Evolutionary conservation across 92 coral and sea anemone genomes (phyloP), one percentile per base, ranked within the genome.

Genomic region (Diadumene lineata): DNA sequence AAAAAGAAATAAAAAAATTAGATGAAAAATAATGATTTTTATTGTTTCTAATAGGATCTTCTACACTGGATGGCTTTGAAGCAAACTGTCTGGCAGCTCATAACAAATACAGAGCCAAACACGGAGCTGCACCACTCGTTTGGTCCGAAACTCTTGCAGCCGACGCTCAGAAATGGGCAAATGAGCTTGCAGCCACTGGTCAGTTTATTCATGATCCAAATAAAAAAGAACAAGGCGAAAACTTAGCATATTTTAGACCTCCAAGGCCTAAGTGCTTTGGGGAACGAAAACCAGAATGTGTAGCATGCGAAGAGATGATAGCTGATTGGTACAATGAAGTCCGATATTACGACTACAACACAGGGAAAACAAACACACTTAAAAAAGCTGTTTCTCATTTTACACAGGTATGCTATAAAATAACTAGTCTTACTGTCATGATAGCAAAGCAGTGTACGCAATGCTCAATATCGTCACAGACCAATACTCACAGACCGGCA

Each of bases 391-490:
- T 89, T 22, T 80, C 73, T 19, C 98, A 92, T 64, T 92, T 92
- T 81, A 93, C 93, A 44, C 92, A 92, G 98, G 98, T 92, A 38
- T n/a, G n/a, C n/a, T n/a, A n/a, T n/a, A n/a, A n/a, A n/a, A n/a
- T n/a, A n/a, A n/a, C n/a, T n/a, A n/a, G n/a, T n/a, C n/a, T n/a
- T n/a, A n/a, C n/a, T n/a, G n/a, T n/a, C n/a, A n/a, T n/a, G n/a
- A n/a, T n/a, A n/a, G n/a, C n/a, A n/a, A n/a, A n/a, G n/a, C n/a
- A n/a, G n/a, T n/a, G n/a, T n/a, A n/a, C n/a, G n/a, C n/a, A n/a
- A n/a, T n/a, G n/a, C n/a, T n/a, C n/a, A n/a, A n/a, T n/a, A n/a
- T n/a, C n/a, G n/a, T n/a, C n/a, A n/a, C n/a, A n/a, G n/a, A n/a
- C n/a, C n/a, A n/a, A n/a, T n/a, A n/a, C n/a, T n/a, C n/a, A n/a